phyloP scores from a whole-genome alignment of 2,888 invertebrate species.

The Melangyna quadrimaculata region DNA sequence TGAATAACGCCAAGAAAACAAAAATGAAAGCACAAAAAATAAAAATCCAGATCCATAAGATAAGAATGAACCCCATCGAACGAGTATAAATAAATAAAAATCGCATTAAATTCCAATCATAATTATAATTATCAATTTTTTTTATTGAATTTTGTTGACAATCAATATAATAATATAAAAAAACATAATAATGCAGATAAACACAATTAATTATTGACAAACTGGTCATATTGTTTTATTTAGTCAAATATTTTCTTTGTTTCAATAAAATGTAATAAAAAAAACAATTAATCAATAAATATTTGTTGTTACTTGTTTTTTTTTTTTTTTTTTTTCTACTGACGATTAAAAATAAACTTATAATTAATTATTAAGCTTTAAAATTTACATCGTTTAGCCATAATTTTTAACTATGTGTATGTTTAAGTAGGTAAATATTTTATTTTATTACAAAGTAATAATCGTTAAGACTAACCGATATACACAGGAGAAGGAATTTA shows the following conservation, averaged over 20 bases:
- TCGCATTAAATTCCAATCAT: conserved; percentile 41
- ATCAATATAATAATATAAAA: conserved; percentile 50
- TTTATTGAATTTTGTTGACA: conserved; percentile 57
- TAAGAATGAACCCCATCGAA: background rate
- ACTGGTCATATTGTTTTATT: conserved; percentile 46
- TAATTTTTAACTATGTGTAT: conserved; percentile 28
- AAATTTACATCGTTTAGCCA: conserved; percentile 27
- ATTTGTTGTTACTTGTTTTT: background rate
- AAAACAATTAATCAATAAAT: conserved; percentile 11
- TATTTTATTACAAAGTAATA: conserved; percentile 52
- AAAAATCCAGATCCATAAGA: too few relatives aligned
- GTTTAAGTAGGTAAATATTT: conserved; percentile 21
- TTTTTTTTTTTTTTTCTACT: background rate
- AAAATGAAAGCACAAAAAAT: background rate
- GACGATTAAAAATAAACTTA: conserved; percentile 11
- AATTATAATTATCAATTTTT: conserved; percentile 54
- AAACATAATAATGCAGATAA: conserved; percentile 54
- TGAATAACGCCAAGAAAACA: background rate
- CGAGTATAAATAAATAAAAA: conserved; percentile 6
- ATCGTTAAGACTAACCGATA: conserved; percentile 42
- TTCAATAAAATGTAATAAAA: background rate
- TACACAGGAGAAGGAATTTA: conserved; percentile 18
- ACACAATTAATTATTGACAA: conserved; percentile 53
- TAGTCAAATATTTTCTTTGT: conserved; percentile 2
- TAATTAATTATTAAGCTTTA: conserved; percentile 33